Evolutionary conservation across 2,113 vertebrate genomes (phyloP).

Genomic region (Hemicordylus capensis): DNA sequence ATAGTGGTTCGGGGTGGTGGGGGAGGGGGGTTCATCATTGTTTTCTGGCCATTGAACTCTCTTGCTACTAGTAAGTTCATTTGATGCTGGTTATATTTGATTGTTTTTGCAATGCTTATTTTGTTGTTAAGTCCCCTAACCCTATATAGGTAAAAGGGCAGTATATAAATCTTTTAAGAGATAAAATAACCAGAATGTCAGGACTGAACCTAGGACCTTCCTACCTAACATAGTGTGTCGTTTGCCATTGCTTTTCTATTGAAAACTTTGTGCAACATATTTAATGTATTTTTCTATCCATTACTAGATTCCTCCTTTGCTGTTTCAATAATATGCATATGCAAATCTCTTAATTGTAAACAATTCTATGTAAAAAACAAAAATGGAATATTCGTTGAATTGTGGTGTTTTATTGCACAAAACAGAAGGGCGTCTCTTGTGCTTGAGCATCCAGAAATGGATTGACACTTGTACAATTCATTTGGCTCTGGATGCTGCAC

Average conservation of each 20-base stretch:
- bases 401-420: background rate
- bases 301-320: background rate
- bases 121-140: no score
- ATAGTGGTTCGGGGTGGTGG: no score
- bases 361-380: background rate
- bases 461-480: background rate
- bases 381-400: background rate
- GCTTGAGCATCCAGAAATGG: background rate
- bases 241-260: no score
- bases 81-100: no score
- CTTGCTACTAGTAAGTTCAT: no score
- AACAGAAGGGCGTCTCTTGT: background rate
- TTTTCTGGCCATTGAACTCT: no score
- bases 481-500: background rate
- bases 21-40: no score
- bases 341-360: background rate
- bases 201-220: background rate
- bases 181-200: background rate
- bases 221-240: background rate
- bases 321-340: background rate
- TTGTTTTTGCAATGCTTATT: no score
- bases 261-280: background rate
- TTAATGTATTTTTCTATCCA: background rate
- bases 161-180: no score
- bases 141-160: no score